Conservation (phyloP, 2,113 vertebrate species). For the Vombatus ursinus region DNA sequence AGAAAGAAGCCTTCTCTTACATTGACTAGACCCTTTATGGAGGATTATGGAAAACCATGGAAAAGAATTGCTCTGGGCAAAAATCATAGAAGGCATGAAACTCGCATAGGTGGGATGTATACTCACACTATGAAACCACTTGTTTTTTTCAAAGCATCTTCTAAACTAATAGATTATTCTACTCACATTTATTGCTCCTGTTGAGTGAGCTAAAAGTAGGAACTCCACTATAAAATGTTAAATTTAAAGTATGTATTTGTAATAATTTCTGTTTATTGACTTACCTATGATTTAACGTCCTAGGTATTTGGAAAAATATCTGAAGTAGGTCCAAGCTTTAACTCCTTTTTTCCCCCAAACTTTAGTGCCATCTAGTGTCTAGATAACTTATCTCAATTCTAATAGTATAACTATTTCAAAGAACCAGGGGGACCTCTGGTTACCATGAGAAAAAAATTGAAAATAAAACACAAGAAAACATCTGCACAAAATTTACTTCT, state of each 20-base stretch:
- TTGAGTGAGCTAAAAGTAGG: neutral
- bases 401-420: neutral
- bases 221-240: neutral
- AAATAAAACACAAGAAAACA: neutral
- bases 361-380: slow-evolving; percentile 74
- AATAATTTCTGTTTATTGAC: neutral
- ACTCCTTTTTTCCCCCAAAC: slow-evolving; percentile 44
- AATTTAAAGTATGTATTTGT: slow-evolving; percentile 41
- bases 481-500: neutral
- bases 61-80: neutral
- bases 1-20: neutral
- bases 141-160: neutral
- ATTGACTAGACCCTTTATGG: neutral
- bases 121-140: neutral
- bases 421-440: neutral
- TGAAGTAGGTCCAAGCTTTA: neutral
- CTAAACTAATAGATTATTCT: neutral
- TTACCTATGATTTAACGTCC: neutral
- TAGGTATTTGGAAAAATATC: neutral
- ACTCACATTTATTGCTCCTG: neutral
- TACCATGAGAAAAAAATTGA: neutral
- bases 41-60: neutral
- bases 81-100: neutral
- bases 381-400: neutral
- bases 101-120: neutral